Conservation (phyloP, 30 jellyfish, hydroid and myxozoan species). For the Aurelia sp. region DNA sequence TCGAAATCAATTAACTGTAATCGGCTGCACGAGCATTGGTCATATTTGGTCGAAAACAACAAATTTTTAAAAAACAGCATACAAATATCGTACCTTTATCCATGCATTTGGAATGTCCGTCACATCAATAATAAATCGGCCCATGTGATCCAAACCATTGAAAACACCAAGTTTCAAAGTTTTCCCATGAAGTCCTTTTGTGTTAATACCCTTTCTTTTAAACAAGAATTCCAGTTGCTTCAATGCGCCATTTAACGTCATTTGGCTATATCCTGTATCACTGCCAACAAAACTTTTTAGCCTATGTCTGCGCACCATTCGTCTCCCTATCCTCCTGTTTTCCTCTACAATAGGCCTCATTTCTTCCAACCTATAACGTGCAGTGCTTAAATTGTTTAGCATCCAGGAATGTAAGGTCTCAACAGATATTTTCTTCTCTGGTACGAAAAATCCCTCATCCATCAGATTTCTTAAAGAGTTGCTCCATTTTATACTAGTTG, state of each 20-base stretch:
- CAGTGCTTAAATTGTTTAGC: constrained; percentile 38
- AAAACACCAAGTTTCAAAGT: constrained; percentile 47
- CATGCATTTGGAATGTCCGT: constrained; percentile 73
- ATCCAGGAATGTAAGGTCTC: constrained; percentile 67
- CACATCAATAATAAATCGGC: constrained; percentile 70
- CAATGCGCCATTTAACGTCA: constrained; percentile 72
- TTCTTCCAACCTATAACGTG: constrained; percentile 39
- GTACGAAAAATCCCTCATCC: constrained; percentile 51
- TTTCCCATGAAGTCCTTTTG: constrained; percentile 49
- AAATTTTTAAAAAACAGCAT: too few relatives aligned
- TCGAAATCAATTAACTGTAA: too few relatives aligned
- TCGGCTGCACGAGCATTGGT: too few relatives aligned
- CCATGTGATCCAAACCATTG: constrained; percentile 80
- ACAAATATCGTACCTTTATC: constrained; percentile 70
- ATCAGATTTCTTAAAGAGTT: constrained; percentile 23
- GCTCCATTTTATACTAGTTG: constrained; percentile 62
- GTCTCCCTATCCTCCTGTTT: constrained; percentile 39
- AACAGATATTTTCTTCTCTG: constrained; percentile 2
- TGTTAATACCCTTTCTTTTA: constrained; percentile 54
- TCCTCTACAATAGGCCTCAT: constrained; percentile 53
- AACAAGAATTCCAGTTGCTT: constrained; percentile 68
- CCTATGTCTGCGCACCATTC: constrained; percentile 59
- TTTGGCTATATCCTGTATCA: constrained; percentile 57
- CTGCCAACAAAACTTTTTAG: constrained; percentile 45
- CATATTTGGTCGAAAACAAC: too few relatives aligned